These are phyloP conservation scores for Phainopepla nitens DNA, from an alignment of 2,113 vertebrate genomes.

Conservation along the genomic window DNA sequence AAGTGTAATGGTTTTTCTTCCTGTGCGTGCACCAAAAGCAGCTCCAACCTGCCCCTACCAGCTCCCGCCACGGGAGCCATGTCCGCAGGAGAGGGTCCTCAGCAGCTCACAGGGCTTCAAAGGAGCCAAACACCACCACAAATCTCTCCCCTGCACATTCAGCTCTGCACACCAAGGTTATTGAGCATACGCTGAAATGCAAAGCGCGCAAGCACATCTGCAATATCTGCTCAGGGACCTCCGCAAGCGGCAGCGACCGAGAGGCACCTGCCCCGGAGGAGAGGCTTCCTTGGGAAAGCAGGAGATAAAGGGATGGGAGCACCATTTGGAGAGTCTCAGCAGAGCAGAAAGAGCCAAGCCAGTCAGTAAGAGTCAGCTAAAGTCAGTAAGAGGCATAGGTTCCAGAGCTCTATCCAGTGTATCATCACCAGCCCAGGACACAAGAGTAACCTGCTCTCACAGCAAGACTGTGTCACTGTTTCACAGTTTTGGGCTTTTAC, in stretches of 20 bases:
- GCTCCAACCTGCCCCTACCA: not conserved
- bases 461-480: accelerated
- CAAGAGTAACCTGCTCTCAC: accelerated
- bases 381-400: not conserved
- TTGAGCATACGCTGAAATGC: not conserved
- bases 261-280: not conserved
- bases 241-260: accelerated
- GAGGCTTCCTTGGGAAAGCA: not conserved
- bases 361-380: not conserved
- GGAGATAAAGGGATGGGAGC: not conserved
- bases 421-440: accelerated
- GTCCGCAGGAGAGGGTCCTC: not conserved
- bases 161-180: not conserved
- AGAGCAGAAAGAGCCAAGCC: not conserved
- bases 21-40: not conserved
- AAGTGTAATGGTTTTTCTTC: not conserved
- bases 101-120: not conserved
- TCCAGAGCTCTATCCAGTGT: not conserved
- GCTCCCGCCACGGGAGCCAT: accelerated
- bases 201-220: accelerated
- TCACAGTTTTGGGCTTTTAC: not conserved
- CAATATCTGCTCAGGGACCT: not conserved
- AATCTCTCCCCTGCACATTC: not conserved
- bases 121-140: accelerated
- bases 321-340: not conserved